These are phyloP conservation scores for Ceratotherium simum DNA, from an alignment of 2,113 vertebrate species.

Conservation along the genomic window DNA sequence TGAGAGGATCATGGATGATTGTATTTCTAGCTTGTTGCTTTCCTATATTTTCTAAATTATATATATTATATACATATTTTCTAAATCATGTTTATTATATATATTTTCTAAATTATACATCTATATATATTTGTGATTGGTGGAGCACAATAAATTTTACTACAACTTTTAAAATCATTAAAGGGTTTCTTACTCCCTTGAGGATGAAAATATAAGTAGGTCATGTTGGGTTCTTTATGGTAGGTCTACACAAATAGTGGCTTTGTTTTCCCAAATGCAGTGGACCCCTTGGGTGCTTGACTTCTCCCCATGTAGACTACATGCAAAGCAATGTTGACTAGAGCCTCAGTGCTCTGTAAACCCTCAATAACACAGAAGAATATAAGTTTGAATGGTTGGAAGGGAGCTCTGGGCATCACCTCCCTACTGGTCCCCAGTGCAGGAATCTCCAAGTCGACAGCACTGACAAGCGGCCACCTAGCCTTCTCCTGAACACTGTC, in stretches of 20 bases:
- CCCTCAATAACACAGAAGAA: neutral
- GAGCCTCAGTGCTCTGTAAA: no score
- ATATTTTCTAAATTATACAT: neutral
- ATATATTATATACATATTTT: no score
- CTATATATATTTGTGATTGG: neutral
- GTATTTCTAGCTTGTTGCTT: neutral
- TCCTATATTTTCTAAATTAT: neutral
- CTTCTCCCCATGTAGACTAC: no score
- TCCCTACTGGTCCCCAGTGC: fast-evolving
- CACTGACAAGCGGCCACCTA: neutral
- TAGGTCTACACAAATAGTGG: neutral
- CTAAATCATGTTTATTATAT: neutral
- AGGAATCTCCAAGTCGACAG: neutral
- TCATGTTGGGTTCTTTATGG: neutral
- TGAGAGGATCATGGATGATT: neutral
- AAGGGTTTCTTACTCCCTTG: neutral
- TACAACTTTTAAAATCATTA: neutral
- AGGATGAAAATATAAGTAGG: neutral
- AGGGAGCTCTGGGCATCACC: neutral
- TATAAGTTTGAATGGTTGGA: no score
- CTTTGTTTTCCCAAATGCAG: neutral
- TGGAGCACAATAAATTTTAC: neutral
- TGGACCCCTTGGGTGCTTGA: neutral
- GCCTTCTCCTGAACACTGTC: neutral
- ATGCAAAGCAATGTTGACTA: fast-evolving